Evolutionary conservation across 2,113 vertebrate species (phyloP), one percentile per base, ranked within the genome.

Genomic region (Corapipo altera): DNA sequence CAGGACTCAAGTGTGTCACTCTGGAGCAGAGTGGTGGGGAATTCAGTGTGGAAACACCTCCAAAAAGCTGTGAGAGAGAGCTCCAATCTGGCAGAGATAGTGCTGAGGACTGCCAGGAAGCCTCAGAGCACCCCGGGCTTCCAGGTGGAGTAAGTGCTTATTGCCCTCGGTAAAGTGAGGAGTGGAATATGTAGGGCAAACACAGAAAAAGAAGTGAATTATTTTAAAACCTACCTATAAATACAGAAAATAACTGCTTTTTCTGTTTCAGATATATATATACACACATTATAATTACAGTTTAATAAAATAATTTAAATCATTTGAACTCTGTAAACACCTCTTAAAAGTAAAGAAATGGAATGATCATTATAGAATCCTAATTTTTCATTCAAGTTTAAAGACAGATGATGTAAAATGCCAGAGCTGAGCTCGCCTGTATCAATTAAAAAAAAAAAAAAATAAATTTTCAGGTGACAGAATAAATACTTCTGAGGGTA

Each of bases 161-260:
- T 11, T 20, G 46, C 6, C 39, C 43, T 37, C 0, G 0, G 48
- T 10, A 7, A 24, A 33, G 13, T 4, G 12, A 37, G 37, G 30
- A 15, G 43, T 41, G 46, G 59, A 16, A 77, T 4, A 21, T 1
- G 18, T 26, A 30, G 27, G 2, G 26, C 77, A 81, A 91, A 65
- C 44, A 82, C 10, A 69, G 65, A 54, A 84, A 86, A 92, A 85
- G 0, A 71, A 83, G 22, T 21, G 4, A 85, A 75, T 72, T 57
- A 55, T 81, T 94, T 81, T 37, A 35, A 72, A 92, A 81, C 4
- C 75, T 48, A 85, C 27, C 32, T 74, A 65, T 62, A 66, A 91
- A 69, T 67, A 69, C 15, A 57, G 20, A 12, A 55, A 84, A 80
- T 66, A 64, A 33, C 15, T 43, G 65, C 4, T 91, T 91, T 75